Evolutionary conservation across 2,797 vertebrate species (phyloP), one percentile per base, ranked within the genome.

Genomic region (Helarctos malayanus): DNA sequence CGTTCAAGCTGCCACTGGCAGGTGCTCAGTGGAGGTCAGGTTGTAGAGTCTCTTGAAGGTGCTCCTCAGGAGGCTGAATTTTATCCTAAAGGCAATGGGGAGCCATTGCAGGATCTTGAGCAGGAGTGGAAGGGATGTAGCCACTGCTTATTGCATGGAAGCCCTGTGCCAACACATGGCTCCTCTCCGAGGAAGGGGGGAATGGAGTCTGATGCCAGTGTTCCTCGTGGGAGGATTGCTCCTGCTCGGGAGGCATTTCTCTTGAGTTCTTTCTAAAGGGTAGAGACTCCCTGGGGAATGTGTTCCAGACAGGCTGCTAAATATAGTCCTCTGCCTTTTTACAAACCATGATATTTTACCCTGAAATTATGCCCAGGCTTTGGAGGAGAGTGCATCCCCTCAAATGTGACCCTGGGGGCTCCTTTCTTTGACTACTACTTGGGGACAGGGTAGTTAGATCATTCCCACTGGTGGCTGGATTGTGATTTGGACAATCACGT

Each of bases 241-340:
- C 32, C 38, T 65, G 86, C 61, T 82, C 3, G 14, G 61, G 81
- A 96, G 90, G 94, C 57, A 61, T 96, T 95, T 92, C 94, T 94
- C 95, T 88, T 38, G 92, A 88, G 79, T 86, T 93, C 65, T 85
- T 90, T 93, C 71, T 61, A 98, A 98, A 98, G 97, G 96, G 84
- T 73, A 97, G 96, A 92, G 94, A 85, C 81, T 93, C 96, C 89
- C 91, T 52, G 59, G 97, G 95, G 96, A 97, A 92, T 54, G 88
- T 94, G 86, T 89, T 96, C 86, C 73, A 97, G 94, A 94, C 92
- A 96, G 86, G 25, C 59, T 29, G 52, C 97, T 98, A 98, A 97
- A 97, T 98, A 97, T 98, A 98, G 96, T 88, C 63, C 56, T 97
- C 91, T 96, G 95, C 81, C 94, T 95, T 98, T 97, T 93, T 89